Evolutionary conservation across 1,140 invertebrate genomes (phyloP), one percentile per base, ranked within the genome.

Genomic region (Ephestia elutella): DNA sequence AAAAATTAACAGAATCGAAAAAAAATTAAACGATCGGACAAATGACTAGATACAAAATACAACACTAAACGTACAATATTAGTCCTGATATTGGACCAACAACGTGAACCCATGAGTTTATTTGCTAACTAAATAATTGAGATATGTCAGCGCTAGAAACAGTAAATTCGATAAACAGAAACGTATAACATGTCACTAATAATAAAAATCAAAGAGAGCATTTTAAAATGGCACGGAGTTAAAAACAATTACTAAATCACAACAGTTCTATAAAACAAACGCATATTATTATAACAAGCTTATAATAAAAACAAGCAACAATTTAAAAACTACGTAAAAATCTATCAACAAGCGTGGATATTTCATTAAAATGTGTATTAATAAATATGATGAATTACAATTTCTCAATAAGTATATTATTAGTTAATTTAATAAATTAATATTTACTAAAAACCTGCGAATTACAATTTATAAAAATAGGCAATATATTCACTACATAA

Each of bases 41-140:
- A 56, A 56, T 56, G 55, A 56, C 55, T 56, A 56, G 55, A 56
- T 38, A 5, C 15, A 48, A 56, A 35, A 20, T n/a, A 25, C 32
- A 56, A 56, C 55, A 56, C 53, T 9, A 30, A 54, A 32, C 15
- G 30, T n/a, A 54, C 30, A 54, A n/a, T 54, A 54, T 8, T 25
- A 30, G 17, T 30, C 15, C 51, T 32, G 30, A 30, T 54, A 32
- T 32, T 10, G 30, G 30, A 32, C n/a, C n/a, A n/a, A 32, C 30
- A 32, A 32, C 11, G 4, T 32, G 9, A 32, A 11, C 3, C 21
- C 21, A 3, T 32, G 7, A 10, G 30, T 32, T 5, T 32, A 32
- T 32, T 32, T 4, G 9, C 30, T 32, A 32, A 32, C 9, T 32
- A 32, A 32, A 32, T 4, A 28, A 28, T 28, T 28, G 25, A 28